Evolutionary conservation across 2,113 vertebrate genomes (phyloP), one percentile per base, ranked within the genome.

Genomic region (Guaruba guarouba): DNA sequence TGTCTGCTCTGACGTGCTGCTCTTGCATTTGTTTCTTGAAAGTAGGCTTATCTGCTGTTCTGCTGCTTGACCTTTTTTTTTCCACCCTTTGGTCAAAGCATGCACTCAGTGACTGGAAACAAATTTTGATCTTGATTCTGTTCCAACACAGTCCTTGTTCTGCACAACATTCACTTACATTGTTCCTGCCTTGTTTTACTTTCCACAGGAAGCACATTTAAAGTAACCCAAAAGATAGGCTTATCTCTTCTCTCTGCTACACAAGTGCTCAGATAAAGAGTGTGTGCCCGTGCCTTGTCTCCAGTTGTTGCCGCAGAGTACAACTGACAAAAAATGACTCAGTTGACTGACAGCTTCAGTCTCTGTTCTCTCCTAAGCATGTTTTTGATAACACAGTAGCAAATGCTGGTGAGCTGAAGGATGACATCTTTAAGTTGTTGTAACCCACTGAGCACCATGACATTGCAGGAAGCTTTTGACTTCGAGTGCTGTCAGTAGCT

Each of bases 161-260:
- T 90, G 90, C 90, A 85, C 10, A 2, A 29, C 93, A 84, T 13
- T 96, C 82, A 6, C 84, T 95, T 28, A 70, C 77, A 68, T 93
- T 95, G 91, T 92, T 97, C 90, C 88, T 94, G 93, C 90, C 94
- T 86, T 94, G 67, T 74, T 82, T 96, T 82, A 67, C 78, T 95
- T 97, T 96, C 96, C 95, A 95, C 91, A 97, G 96, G 95, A 97
- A 97, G 54, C 87, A 84, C 20, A 7, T 52, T 82, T 52, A 55
- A 17, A 20, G 24, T 49, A 49, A 25, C 33, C 33, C 57, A 25
- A 37, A 27, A 84, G 19, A 89, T 29, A 91, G 68, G 63, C 93
- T 96, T 95, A 90, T 96, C 95, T 91, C 33, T 37, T 62, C 68
- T 86, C 52, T 2, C 17, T 63, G 74, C 80, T 90, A 6, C 28